Evolutionary conservation across 2,888 invertebrate genomes (phyloP).

Genomic region (Spialia ferax): DNA sequence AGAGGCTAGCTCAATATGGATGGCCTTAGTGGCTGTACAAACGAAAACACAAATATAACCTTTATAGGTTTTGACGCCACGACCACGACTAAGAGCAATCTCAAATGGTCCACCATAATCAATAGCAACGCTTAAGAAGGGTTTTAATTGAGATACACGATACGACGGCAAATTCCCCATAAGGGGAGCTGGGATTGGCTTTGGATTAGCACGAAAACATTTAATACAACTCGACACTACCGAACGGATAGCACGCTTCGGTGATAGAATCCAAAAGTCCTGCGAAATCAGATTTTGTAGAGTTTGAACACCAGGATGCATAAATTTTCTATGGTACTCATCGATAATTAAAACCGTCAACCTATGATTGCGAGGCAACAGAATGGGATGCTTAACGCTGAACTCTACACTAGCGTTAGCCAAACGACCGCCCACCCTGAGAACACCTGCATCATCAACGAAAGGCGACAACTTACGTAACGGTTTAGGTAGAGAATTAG

Average conservation of each 20-base stretch:
- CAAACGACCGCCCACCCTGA: not conserved
- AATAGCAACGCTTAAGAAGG: constrained; percentile 4
- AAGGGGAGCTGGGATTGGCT: not conserved
- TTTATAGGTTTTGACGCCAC: constrained; percentile 4
- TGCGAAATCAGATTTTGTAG: constrained; percentile 5
- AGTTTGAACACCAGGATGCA: constrained; percentile 6
- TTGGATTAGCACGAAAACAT: not conserved
- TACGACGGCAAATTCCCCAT: not conserved
- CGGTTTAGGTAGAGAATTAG: not conserved
- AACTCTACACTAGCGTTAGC: not conserved
- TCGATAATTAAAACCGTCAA: constrained; percentile 2
- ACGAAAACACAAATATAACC: not conserved
- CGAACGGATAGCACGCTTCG: not conserved
- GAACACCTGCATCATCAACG: not conserved
- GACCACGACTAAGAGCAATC: not conserved
- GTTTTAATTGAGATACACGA: not conserved
- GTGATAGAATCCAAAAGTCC: not conserved
- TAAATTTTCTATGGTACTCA: not conserved
- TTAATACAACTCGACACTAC: not conserved
- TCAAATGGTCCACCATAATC: constrained; percentile 4
- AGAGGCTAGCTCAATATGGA: not conserved
- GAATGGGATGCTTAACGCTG: not conserved
- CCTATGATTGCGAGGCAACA: constrained; percentile 1
- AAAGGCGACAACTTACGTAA: constrained; percentile 4
- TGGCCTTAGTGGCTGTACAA: not conserved